phyloP scores from a whole-genome alignment of 2,888 invertebrate genomes.

The Leucania comma region DNA sequence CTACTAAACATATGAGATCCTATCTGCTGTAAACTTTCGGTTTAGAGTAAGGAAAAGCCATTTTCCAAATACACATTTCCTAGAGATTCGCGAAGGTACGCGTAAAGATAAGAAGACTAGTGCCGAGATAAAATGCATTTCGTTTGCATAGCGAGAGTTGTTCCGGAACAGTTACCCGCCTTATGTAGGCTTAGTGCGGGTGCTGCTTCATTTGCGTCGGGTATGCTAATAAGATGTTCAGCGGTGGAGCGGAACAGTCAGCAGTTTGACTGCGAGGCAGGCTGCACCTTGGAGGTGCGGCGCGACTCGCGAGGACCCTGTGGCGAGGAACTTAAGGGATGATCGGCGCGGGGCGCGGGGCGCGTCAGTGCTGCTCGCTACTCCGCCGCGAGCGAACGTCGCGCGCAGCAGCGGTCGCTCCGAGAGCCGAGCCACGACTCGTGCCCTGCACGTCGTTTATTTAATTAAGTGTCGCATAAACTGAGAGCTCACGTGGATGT shows the following conservation, averaged over 20 bases:
- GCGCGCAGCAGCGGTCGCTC: constrained; percentile 65
- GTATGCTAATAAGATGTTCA: constrained; percentile 84
- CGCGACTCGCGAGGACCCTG: constrained; percentile 72
- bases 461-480: constrained; percentile 87
- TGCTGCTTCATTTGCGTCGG: constrained; percentile 84
- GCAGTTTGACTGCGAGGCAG: constrained; percentile 78
- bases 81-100: constrained; percentile 33
- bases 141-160: constrained; percentile 64
- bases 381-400: constrained; percentile 84
- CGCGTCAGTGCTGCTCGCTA: constrained; percentile 84
- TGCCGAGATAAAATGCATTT: constrained; percentile 61
- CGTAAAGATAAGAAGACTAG: constrained; percentile 55
- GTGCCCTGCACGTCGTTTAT: constrained; percentile 77
- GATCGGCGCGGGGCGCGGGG: constrained; percentile 79
- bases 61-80: constrained; percentile 38
- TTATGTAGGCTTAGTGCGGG: constrained; percentile 66
- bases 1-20: constrained; percentile 21
- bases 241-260: constrained; percentile 80
- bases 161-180: constrained; percentile 65
- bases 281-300: constrained; percentile 81
- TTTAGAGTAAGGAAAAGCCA: constrained; percentile 37
- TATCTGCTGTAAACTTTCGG: constrained; percentile 20
- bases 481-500: constrained; percentile 82
- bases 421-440: constrained; percentile 65
- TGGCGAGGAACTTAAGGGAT: constrained; percentile 76